Evolutionary conservation across 2,113 vertebrate genomes (phyloP).

Genomic region (Willisornis vidua): DNA sequence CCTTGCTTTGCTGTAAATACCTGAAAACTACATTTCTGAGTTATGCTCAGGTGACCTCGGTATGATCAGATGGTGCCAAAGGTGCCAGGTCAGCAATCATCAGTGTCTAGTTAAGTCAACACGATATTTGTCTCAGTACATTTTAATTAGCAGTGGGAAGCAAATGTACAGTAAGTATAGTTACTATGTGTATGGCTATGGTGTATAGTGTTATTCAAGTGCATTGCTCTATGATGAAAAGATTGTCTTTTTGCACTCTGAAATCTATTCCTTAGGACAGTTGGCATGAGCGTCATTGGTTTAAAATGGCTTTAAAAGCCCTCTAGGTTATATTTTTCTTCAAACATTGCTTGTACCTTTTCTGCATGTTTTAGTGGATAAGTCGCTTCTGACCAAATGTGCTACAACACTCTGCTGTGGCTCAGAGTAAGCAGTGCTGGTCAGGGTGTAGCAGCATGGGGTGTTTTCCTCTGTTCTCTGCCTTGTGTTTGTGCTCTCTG

Average conservation of each 20-base stretch:
- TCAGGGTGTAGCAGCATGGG: background rate
- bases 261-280: background rate
- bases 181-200: no score
- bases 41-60: background rate
- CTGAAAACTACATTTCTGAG: background rate
- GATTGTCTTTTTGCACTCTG: background rate
- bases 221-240: background rate
- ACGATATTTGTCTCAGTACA: background rate
- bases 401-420: background rate
- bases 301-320: background rate
- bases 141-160: background rate
- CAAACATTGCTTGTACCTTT: background rate
- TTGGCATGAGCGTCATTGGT: background rate
- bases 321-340: background rate
- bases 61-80: background rate
- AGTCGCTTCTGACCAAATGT: background rate
- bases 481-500: background rate
- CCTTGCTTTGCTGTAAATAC: background rate
- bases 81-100: accelerated
- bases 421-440: background rate
- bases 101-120: background rate
- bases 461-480: background rate
- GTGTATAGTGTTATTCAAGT: no score
- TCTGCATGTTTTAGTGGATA: background rate
- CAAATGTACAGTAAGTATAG: no score